These are phyloP conservation scores for Folsomia candida DNA, from an alignment of 2,888 invertebrate genomes.

Conservation along the genomic window DNA sequence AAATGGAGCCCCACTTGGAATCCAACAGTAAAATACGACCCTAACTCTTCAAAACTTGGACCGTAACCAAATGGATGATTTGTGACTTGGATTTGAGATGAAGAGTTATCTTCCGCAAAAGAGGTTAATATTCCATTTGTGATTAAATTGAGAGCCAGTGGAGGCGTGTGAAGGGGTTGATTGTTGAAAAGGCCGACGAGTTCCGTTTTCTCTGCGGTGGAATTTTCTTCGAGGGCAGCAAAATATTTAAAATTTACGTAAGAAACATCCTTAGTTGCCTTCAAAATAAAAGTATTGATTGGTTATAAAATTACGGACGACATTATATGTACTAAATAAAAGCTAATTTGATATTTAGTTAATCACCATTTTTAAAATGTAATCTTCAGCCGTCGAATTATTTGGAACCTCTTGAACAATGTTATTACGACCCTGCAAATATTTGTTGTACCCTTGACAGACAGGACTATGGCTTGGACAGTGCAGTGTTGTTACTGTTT, in stretches of 20 bases:
- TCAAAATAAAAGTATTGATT: too few species aligned
- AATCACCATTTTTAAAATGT: conserved; percentile 27
- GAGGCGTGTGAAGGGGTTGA: conserved; percentile 72
- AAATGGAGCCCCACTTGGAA: conserved; percentile 57
- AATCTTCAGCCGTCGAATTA: conserved; percentile 19
- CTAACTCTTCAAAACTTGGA: conserved; percentile 53
- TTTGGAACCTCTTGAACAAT: conserved; percentile 9
- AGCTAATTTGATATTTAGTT: too few species aligned
- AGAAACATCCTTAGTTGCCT: conserved; percentile 17
- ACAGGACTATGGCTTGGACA: conserved; percentile 23
- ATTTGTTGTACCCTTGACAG: conserved; percentile 32
- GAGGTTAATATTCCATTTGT: conserved; percentile 63
- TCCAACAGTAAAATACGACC: conserved; percentile 43
- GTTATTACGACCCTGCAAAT: conserved; percentile 7
- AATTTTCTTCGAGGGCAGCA: conserved; percentile 35
- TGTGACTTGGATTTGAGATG: conserved; percentile 56
- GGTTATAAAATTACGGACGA: too few species aligned
- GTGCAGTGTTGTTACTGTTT: conserved; percentile 37
- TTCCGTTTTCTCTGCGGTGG: conserved; percentile 13
- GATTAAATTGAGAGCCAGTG: conserved; percentile 65
- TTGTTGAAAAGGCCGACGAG: conserved; percentile 67
- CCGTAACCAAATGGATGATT: conserved; percentile 70
- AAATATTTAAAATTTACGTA: conserved; percentile 45
- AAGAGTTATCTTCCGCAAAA: conserved; percentile 29
- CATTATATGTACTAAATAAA: too few species aligned